Percentiles rank a stretch among this genome's conserved stretches.
These are phyloP conservation scores for Cheirogaleus medius DNA, from an alignment of 2,113 vertebrate genomes.

Conservation along the genomic window DNA sequence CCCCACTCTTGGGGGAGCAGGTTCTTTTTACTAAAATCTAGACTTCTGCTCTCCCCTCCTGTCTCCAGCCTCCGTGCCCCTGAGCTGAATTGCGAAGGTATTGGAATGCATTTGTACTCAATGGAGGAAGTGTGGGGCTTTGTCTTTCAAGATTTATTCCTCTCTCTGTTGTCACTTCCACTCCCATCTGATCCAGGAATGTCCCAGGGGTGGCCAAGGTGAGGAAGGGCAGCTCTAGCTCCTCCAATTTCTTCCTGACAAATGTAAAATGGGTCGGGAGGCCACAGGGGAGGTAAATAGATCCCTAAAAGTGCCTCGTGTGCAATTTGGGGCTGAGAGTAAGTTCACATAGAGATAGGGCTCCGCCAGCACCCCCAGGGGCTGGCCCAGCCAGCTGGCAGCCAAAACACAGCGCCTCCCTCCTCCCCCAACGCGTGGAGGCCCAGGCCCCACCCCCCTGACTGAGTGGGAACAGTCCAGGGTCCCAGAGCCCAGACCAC, in stretches of 20 bases:
- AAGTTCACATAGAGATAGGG: neutral
- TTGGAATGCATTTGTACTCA: constrained; percentile 33
- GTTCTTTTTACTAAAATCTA: neutral
- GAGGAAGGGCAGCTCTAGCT: constrained; percentile 48
- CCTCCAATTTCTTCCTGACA: constrained; percentile 64
- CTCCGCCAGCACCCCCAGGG: neutral
- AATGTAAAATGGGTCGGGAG: constrained; percentile 54
- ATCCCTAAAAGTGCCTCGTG: constrained; percentile 20
- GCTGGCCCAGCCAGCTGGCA: neutral
- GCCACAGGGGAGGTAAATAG: constrained; percentile 18
- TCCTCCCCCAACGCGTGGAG: neutral
- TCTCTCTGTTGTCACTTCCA: constrained; percentile 37
- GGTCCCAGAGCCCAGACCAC: neutral
- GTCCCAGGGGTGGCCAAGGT: neutral
- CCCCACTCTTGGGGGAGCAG: neutral
- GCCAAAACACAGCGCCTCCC: neutral
- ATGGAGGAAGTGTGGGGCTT: constrained; percentile 9
- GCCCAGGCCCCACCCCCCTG: neutral
- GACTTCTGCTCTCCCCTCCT: neutral
- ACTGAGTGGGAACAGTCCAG: neutral
- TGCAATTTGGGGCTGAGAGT: constrained; percentile 12
- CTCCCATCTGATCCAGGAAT: constrained; percentile 36
- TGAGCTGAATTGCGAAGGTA: neutral
- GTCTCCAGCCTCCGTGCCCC: neutral
- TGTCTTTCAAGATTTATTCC: constrained; percentile 67